These are phyloP conservation scores for Volucella zonaria DNA, from an alignment of 2,888 invertebrate species.

Conservation along the genomic window DNA sequence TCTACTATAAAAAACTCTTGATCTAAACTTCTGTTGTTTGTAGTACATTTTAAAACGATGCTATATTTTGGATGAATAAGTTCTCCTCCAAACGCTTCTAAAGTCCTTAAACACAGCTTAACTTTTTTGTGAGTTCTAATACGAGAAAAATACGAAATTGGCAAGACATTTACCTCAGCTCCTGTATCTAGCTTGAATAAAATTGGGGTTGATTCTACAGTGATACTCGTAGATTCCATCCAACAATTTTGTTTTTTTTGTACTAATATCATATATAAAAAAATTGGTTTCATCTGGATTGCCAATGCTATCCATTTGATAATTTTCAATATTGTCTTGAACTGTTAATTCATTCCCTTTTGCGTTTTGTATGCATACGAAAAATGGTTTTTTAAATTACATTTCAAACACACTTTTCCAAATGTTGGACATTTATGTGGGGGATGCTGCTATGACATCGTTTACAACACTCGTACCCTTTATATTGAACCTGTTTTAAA, in stretches of 20 bases:
- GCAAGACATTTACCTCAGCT: background rate
- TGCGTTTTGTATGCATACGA: constrained; percentile 2
- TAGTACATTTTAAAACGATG: too few relatives aligned
- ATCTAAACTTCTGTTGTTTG: too few relatives aligned
- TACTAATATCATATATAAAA: background rate
- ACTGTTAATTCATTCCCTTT: constrained; percentile 9
- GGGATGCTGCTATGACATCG: background rate
- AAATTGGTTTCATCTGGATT: constrained; percentile 4
- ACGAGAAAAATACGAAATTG: constrained; percentile 5
- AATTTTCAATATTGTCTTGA: too few relatives aligned
- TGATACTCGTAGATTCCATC: constrained; percentile 12
- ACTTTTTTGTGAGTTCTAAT: constrained; percentile 14
- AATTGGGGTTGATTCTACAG: constrained; percentile 5
- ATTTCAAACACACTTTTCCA: constrained; percentile 24
- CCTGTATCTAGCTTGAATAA: constrained; percentile 23
- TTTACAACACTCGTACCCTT: constrained; percentile 13
- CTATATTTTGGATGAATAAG: background rate
- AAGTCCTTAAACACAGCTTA: constrained; percentile 14
- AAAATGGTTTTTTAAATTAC: constrained; percentile 5
- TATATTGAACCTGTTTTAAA: constrained; percentile 24
- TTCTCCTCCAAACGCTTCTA: constrained; percentile 9
- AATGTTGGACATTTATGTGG: constrained; percentile 12
- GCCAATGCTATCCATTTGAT: background rate
- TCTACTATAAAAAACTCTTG: too few relatives aligned
- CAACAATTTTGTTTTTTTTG: constrained; percentile 26